phyloP scores from a whole-genome alignment of 1,140 invertebrate species.

The Meloidogyne chitwoodi region DNA sequence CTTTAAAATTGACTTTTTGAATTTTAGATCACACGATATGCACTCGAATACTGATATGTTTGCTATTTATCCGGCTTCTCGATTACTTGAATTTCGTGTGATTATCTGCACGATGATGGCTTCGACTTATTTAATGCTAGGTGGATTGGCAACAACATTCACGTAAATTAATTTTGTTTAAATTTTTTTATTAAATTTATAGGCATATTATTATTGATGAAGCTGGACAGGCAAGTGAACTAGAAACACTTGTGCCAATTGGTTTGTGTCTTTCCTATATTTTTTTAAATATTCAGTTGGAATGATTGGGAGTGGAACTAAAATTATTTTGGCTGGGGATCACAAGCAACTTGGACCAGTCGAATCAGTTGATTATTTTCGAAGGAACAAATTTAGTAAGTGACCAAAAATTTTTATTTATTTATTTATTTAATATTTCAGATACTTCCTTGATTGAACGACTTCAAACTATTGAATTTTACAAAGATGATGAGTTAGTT shows the following conservation, averaged over 20 bases:
- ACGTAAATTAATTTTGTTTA: conserved; percentile 3
- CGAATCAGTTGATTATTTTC: conserved; percentile 69
- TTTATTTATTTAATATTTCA: conserved; percentile 11
- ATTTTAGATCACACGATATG: neutral
- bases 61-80: conserved; percentile 4
- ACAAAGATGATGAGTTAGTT: conserved; percentile 19
- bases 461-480: neutral
- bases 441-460: conserved; percentile 23
- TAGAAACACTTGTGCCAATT: conserved; percentile 36
- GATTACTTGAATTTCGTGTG: conserved; percentile 9
- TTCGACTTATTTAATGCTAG: conserved; percentile 25
- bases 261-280: neutral
- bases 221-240: conserved; percentile 32
- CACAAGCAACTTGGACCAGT: conserved; percentile 83
- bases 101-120: conserved; percentile 29
- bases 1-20: neutral
- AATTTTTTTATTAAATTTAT: conserved; percentile 16
- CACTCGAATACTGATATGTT: conserved; percentile 1
- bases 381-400: conserved; percentile 10
- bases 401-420: conserved; percentile 68
- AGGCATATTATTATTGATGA: conserved; percentile 42
- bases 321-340: conserved; percentile 80
- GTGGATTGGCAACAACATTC: conserved; percentile 12
- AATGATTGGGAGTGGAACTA: conserved; percentile 14
- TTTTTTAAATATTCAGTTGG: conserved; percentile 9